Evolutionary conservation across 2,797 vertebrate genomes (phyloP).

Genomic region (Heliangelus exortis): DNA sequence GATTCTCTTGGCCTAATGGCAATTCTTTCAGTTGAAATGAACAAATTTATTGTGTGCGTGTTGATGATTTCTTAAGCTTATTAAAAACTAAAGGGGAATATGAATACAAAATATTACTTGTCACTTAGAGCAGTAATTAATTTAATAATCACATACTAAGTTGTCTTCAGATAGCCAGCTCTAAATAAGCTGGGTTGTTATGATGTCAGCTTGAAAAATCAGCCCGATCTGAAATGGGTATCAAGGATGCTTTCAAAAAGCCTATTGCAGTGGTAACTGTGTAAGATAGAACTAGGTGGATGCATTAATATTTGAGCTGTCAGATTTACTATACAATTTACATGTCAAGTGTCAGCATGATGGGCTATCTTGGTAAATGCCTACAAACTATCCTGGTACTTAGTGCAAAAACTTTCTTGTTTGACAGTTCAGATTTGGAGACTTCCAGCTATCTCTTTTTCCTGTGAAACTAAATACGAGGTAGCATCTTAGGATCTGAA

Average conservation of each 20-base stretch:
- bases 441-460: conserved; percentile 8
- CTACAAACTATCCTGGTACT: conserved; percentile 45
- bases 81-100: background rate
- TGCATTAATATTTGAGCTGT: conserved; percentile 68
- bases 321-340: conserved; percentile 71
- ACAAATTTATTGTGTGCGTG: background rate
- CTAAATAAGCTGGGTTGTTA: background rate
- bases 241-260: conserved; percentile 62
- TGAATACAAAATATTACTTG: background rate
- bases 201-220: conserved; percentile 65
- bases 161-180: background rate
- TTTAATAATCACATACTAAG: conserved; percentile 13
- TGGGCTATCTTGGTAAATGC: conserved; percentile 64
- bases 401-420: conserved; percentile 54
- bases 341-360: conserved; percentile 68
- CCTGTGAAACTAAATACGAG: conserved; percentile 7
- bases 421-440: conserved; percentile 55
- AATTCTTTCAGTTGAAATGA: background rate
- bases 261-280: conserved; percentile 36
- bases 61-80: background rate
- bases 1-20: background rate
- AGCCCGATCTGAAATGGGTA: conserved; percentile 66
- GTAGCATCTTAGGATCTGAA: background rate
- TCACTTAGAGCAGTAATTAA: conserved; percentile 32
- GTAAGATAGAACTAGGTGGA: conserved; percentile 36